phyloP scores from a whole-genome alignment of 1,140 invertebrate genomes.

The Reticulitermes speratus region DNA sequence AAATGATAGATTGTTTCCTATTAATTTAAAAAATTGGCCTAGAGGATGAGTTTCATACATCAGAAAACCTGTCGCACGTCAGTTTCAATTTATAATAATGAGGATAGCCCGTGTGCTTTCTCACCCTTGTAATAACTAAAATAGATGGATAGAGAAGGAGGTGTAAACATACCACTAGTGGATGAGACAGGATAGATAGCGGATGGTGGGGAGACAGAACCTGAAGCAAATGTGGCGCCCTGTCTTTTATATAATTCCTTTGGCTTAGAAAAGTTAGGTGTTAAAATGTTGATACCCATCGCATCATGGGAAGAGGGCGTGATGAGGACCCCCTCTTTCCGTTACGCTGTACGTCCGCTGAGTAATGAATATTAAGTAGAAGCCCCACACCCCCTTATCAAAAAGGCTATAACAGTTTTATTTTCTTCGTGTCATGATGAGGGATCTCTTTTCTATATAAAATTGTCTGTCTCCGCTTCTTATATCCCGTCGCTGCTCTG shows the following conservation, averaged over 20 bases:
- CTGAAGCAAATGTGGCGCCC: no score
- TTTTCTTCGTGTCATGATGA: background rate
- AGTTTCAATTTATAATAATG: background rate
- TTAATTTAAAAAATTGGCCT: background rate
- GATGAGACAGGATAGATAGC: background rate
- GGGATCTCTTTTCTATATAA: background rate
- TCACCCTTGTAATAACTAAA: background rate
- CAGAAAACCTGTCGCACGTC: background rate
- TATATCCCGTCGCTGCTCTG: no score
- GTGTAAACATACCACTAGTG: background rate
- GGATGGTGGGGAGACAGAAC: background rate
- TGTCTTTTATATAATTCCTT: background rate
- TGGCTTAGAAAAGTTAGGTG: background rate
- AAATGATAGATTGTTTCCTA: background rate
- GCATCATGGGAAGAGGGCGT: background rate
- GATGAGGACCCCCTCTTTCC: background rate
- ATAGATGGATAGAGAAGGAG: background rate
- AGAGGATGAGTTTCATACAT: background rate
- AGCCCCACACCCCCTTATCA: background rate
- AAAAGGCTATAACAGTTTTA: background rate
- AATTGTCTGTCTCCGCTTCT: background rate
- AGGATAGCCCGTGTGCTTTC: no score
- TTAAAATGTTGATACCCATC: background rate
- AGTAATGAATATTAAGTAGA: background rate
- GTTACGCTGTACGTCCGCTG: background rate